Conservation (phyloP, 1,140 invertebrate genomes). For the Eurosta solidaginis region DNA sequence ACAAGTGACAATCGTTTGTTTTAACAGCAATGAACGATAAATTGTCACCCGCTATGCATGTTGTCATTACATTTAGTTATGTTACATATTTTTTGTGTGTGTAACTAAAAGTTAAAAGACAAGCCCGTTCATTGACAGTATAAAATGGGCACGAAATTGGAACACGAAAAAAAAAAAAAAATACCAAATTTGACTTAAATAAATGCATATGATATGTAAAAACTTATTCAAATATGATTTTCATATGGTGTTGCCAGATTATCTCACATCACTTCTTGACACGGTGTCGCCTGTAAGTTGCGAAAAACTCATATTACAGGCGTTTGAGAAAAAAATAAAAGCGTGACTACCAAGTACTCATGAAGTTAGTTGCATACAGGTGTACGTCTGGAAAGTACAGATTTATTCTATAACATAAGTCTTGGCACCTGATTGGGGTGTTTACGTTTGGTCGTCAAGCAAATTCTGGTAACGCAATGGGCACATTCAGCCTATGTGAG, state of each 20-base stretch:
- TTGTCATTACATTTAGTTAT: background rate
- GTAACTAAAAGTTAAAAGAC: background rate
- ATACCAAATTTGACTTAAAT: background rate
- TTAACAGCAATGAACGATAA: background rate
- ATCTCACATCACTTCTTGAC: background rate
- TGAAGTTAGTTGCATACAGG: no score
- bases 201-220: background rate
- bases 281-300: background rate
- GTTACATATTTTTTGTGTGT: background rate
- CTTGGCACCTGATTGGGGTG: no score
- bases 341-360: no score
- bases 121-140: slow-evolving; percentile 19
- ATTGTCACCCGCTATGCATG: slow-evolving; percentile 24
- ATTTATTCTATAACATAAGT: no score
- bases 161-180: no score
- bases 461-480: no score
- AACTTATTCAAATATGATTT: background rate
- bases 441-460: no score
- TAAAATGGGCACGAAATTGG: slow-evolving; percentile 1
- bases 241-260: background rate
- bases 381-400: no score
- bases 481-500: no score
- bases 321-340: no score
- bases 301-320: background rate
- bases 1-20: background rate